Conservation (phyloP, 2,888 invertebrate genomes). For the Scaeva pyrastri region DNA sequence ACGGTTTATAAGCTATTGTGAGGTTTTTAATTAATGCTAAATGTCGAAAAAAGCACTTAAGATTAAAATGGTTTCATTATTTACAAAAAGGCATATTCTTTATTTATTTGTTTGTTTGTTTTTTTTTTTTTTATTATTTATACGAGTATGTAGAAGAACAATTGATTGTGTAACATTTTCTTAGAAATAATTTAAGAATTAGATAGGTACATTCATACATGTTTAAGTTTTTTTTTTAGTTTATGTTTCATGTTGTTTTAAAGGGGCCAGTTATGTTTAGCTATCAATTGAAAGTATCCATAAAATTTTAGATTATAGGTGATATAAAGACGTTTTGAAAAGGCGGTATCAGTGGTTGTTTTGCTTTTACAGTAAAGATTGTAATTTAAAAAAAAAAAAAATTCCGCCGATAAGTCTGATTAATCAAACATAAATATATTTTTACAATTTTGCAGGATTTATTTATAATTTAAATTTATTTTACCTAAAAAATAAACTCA, state of each 20-base stretch:
- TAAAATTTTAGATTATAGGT: slow-evolving; percentile 4
- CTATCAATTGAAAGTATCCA: neutral
- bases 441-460: neutral
- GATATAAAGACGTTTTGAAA: neutral
- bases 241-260: slow-evolving; percentile 1
- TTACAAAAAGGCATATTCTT: slow-evolving; percentile 73
- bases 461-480: too few species aligned
- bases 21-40: slow-evolving; percentile 45
- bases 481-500: too few species aligned
- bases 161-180: slow-evolving; percentile 50
- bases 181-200: slow-evolving; percentile 38
- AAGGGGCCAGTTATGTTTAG: slow-evolving; percentile 7
- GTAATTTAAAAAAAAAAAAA: neutral
- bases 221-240: slow-evolving; percentile 1
- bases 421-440: neutral
- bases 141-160: slow-evolving; percentile 48
- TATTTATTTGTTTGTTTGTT: slow-evolving; percentile 41
- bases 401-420: neutral
- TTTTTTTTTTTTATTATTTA: slow-evolving; percentile 42
- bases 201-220: slow-evolving; percentile 25
- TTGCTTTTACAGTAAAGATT: neutral
- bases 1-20: slow-evolving; percentile 58
- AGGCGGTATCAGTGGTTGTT: neutral
- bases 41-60: slow-evolving; percentile 65
- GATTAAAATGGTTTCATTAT: slow-evolving; percentile 62